Evolutionary conservation across 2,797 vertebrate species (phyloP), one percentile per base, ranked within the genome.

Genomic region (Momotus momota): DNA sequence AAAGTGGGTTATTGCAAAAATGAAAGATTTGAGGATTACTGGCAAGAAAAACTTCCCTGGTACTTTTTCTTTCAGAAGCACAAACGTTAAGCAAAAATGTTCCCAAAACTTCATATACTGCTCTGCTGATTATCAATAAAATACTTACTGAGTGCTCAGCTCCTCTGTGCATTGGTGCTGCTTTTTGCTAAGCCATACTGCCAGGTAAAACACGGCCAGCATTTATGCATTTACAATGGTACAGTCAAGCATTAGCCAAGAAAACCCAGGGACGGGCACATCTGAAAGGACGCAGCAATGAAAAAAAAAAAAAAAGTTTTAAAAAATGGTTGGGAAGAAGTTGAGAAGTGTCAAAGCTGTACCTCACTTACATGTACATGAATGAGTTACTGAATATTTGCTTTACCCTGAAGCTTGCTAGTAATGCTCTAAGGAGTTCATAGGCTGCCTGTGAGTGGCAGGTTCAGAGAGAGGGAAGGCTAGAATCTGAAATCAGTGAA

Each of bases 101-200:
- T 88, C 66, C 60, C 52, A 71, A 85, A 86, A 90, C 48, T 73
- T 74, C 83, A 73, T 25, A 80, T 57, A 54, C 29, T 90, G 55
- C 25, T 79, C 72, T 54, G 43, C 40, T 78, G 35, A 26, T 40
- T 69, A 73, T 38, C 35, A 73, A 64, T 58, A 40, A 45, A 81
- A 66, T 11, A 74, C 33, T 45, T 67, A 67, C 48, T 83, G 26
- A 87, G 66, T 43, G 54, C 74, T 65, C 67, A 72, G 26, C 35
- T 61, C 22, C 77, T 58, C 33, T 78, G 60, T 31, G 38, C 33
- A 46, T 54, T 33, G 31, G n/a, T 21, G 13, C 26, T 73, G 45
- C 29, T 38, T 81, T 81, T 40, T 72, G 33, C 25, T 82, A 93
- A 91, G 54, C 71, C 61, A 43, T 29, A 33, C 52, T 58, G 43